Evolutionary conservation across 1,140 invertebrate genomes (phyloP), one percentile per base, ranked within the genome.

Genomic region (Hydropsyche tenuis): DNA sequence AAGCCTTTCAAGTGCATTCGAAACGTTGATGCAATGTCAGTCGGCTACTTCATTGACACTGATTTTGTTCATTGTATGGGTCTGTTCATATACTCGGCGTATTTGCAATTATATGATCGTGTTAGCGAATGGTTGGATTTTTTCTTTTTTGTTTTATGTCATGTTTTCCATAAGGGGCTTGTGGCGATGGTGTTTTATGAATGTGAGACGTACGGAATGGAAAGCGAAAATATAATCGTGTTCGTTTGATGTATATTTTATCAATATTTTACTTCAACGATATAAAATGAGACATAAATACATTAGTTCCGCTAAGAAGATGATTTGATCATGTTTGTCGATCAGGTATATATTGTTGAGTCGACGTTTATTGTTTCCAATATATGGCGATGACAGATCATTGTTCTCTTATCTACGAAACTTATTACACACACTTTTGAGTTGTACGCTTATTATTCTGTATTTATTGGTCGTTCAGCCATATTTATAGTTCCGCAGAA

Each of bases 301-400:
- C n/a, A n/a, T n/a, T n/a, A n/a, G n/a, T n/a, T n/a, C n/a, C n/a
- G n/a, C n/a, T n/a, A n/a, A n/a, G n/a, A n/a, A n/a, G n/a, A n/a
- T n/a, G n/a, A 37, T 3, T 37, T 4, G 9, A 37, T 37, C 30
- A 37, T 9, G 30, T 37, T 37, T 37, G 30, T 9, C 30, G 9
- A 25, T 27, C 7, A 14, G 14, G 9, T 60, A 37, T 37, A 37
- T 20, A 25, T 60, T 60, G 56, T 60, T 25, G 3, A 11, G 23
- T 25, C 7, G 56, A 60, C 20, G 56, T 60, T 60, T 60, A 60
- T 60, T 60, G 56, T 60, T 23, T 60, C 23, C 23, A 25, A n/a
- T 48, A 23, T 60, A 60, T 60, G 56, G 56, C 20, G 56, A 60
- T 60, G 56, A 60, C 56, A 27, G 56, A 60, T 60, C 56, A 60